Evolutionary conservation across 1,140 invertebrate species (phyloP).

Genomic region (Homalodisca vitripennis): DNA sequence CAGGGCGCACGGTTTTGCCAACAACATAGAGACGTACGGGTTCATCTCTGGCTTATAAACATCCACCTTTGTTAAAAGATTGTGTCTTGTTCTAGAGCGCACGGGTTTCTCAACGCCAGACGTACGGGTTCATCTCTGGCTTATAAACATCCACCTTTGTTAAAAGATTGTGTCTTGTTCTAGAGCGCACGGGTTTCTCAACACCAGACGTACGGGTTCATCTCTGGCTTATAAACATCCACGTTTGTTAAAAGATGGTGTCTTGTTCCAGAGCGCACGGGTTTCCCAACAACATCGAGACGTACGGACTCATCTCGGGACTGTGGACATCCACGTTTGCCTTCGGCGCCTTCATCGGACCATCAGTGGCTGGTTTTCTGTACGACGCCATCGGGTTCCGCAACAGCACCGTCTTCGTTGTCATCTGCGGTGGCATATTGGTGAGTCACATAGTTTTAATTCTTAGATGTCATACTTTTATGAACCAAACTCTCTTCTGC

Average conservation of each 20-base stretch:
- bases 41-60: too few relatives aligned
- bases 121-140: too few relatives aligned
- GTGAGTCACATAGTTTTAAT: too few relatives aligned
- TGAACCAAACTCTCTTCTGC: too few relatives aligned
- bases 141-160: too few relatives aligned
- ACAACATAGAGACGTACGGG: too few relatives aligned
- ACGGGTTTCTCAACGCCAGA: too few relatives aligned
- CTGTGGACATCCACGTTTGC: conserved; percentile 85
- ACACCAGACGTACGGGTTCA: conserved; percentile 79
- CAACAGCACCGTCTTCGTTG: conserved; percentile 69
- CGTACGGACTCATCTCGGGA: conserved; percentile 79
- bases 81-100: too few relatives aligned
- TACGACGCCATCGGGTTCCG: conserved; percentile 72
- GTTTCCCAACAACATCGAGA: conserved; percentile 76
- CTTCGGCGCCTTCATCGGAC: conserved; percentile 80
- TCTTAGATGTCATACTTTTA: too few relatives aligned
- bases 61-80: too few relatives aligned
- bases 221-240: conserved; percentile 83
- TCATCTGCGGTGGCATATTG: conserved; percentile 61
- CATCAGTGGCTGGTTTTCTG: conserved; percentile 72
- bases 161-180: conserved; percentile 43
- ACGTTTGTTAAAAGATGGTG: too few relatives aligned
- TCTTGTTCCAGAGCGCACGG: conserved; percentile 61
- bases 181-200: conserved; percentile 70
- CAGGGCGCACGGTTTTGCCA: too few relatives aligned